Percentiles rank a stretch among this genome's conserved stretches.
Conservation (phyloP, 2,113 vertebrate species). For the Saiga tatarica region DNA sequence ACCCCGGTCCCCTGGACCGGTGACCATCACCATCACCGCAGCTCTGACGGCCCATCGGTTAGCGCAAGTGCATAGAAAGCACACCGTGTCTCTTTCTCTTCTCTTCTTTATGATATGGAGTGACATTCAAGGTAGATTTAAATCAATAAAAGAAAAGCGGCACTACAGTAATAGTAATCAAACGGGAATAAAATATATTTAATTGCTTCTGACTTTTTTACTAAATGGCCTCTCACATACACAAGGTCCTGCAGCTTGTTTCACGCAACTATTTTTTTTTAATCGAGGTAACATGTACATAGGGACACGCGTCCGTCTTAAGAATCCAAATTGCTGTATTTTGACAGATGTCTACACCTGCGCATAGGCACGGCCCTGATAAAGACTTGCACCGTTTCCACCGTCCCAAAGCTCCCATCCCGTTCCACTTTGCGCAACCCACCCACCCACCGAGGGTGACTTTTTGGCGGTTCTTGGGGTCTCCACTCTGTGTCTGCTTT, state of each 20-base stretch:
- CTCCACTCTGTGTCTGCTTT: not conserved
- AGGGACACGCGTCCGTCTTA: not conserved
- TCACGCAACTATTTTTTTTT: not conserved
- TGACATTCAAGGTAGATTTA: not conserved
- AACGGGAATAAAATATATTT: not conserved
- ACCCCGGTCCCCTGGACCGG: not conserved
- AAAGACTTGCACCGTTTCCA: not conserved
- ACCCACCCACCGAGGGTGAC: not conserved
- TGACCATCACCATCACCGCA: slow-evolving; percentile 56
- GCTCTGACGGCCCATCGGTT: not conserved
- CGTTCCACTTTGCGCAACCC: not conserved
- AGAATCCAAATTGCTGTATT: not conserved
- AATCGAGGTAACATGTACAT: not conserved
- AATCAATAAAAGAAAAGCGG: not conserved
- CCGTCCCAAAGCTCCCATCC: not conserved
- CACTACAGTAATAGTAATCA: not conserved
- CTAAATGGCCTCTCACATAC: no score
- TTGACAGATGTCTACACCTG: not conserved
- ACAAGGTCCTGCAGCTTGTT: not conserved
- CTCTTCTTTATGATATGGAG: not conserved
- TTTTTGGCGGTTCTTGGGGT: not conserved
- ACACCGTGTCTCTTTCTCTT: not conserved
- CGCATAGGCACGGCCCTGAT: fast-evolving
- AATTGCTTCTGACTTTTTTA: not conserved
- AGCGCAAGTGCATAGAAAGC: not conserved